Base-by-base conservation (phyloP, 1,140 invertebrate genomes). In the Uloborus diversus region DNA sequence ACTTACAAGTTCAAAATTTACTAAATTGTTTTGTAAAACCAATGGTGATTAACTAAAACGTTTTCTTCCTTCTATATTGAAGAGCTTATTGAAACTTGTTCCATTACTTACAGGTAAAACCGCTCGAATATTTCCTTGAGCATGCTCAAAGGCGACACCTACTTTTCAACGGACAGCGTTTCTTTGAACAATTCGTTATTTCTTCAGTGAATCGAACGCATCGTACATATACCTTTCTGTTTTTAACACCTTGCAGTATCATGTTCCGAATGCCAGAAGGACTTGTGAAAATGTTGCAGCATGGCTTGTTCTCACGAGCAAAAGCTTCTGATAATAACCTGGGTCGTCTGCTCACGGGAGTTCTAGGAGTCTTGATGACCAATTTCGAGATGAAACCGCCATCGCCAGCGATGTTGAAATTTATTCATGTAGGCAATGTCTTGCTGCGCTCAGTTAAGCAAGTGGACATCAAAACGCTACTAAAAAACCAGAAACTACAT, bases 111-210 rank as follows among this genome's bases (percentile, higher is more conserved):
- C n/a, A 78, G 73, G n/a, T 65, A 1, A 35, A 53, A 20, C 73
- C 73, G 13, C 14, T 78, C 0, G 61, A 78, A 28, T 78, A 78
- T 23, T 78, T 78, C 23, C 56, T 78, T 2, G 51, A 78, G 17
- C 73, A 78, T 35, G 73, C 73, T 14, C 35, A 78, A 47, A 78
- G 66, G 35, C 53, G 28, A 17, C 53, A 20, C 14, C 13, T 20
- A 1, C 62, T 78, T 5, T 78, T 78, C 27, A 25, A 25, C 13
- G 28, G 28, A 17, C 65, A 42, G 20, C 47, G 73, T 17, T 66
- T 78, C 49, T 61, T 49, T 0, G 73, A 78, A 14, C 73, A 78
- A 14, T 56, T 17, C 23, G 35, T 78, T 62, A 2, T 73, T 0
- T 28, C 23, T 2, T 64, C 32, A 1, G n/a, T 30, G n/a, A 33